phyloP scores from a whole-genome alignment of 2,797 vertebrate species.

The Xenentodon cancila region DNA sequence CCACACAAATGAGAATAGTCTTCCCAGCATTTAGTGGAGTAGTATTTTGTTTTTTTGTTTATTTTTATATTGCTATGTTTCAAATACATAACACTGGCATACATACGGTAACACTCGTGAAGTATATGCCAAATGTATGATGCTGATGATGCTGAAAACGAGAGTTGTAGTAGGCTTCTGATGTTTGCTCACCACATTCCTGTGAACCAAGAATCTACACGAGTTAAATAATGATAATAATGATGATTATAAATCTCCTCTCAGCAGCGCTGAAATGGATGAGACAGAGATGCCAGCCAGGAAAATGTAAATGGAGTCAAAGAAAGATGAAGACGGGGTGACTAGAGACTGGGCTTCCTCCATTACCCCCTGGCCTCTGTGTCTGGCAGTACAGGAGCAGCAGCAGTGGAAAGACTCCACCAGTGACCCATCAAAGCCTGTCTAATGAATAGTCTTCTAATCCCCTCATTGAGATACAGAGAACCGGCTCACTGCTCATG shows the following conservation, averaged over 20 bases:
- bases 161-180: no score
- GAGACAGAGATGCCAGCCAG: constrained; percentile 22
- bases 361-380: constrained; percentile 61
- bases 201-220: no score
- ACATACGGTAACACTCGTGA: no score
- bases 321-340: constrained; percentile 45
- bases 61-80: no score
- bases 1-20: no score
- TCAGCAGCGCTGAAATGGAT: constrained; percentile 33
- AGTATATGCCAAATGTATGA: no score
- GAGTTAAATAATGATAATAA: not conserved
- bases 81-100: no score
- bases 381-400: constrained; percentile 49
- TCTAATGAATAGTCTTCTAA: constrained; percentile 76
- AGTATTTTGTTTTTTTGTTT: no score
- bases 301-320: constrained; percentile 21
- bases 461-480: constrained; percentile 77
- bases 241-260: constrained; percentile 2
- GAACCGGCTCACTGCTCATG: constrained; percentile 68
- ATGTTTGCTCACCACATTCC: no score
- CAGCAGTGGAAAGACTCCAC: constrained; percentile 49
- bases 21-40: no score
- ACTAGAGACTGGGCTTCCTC: constrained; percentile 41
- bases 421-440: constrained; percentile 73
- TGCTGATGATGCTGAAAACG: no score